phyloP scores from a whole-genome alignment of 2,113 vertebrate species.

The Ctenomys sociabilis region DNA sequence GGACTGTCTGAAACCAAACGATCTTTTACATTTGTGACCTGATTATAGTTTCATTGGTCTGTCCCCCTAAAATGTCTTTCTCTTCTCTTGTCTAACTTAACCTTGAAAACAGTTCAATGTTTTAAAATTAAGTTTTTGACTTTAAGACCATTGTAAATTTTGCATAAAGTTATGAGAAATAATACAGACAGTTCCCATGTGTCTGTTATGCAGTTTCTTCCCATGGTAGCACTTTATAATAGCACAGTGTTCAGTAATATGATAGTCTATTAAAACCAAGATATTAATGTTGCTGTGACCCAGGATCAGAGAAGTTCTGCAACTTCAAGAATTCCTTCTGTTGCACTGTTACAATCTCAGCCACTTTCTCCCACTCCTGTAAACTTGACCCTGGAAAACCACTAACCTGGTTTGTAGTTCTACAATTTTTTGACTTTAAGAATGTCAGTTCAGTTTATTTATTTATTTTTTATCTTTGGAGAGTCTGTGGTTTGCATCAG shows the following conservation, averaged over 20 bases:
- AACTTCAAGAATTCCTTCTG: not conserved
- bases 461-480: not conserved
- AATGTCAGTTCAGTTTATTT: not conserved
- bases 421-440: constrained; percentile 20
- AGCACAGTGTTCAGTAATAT: not conserved
- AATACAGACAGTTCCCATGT: not conserved
- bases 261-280: not conserved
- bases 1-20: constrained; percentile 24
- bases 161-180: not conserved
- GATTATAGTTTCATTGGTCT: not conserved
- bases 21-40: constrained; percentile 40
- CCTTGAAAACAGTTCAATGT: not conserved
- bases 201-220: not conserved
- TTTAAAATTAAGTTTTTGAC: not conserved
- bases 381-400: not conserved
- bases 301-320: not conserved
- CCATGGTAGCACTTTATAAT: not conserved
- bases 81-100: not conserved
- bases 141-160: not conserved
- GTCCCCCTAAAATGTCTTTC: not conserved
- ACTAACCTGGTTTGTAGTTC: not conserved
- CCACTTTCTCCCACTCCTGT: not conserved
- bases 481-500: not conserved
- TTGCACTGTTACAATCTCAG: not conserved
- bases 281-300: not conserved